phyloP scores from a whole-genome alignment of 2,113 vertebrate genomes.

The Vulpes lagopus region DNA sequence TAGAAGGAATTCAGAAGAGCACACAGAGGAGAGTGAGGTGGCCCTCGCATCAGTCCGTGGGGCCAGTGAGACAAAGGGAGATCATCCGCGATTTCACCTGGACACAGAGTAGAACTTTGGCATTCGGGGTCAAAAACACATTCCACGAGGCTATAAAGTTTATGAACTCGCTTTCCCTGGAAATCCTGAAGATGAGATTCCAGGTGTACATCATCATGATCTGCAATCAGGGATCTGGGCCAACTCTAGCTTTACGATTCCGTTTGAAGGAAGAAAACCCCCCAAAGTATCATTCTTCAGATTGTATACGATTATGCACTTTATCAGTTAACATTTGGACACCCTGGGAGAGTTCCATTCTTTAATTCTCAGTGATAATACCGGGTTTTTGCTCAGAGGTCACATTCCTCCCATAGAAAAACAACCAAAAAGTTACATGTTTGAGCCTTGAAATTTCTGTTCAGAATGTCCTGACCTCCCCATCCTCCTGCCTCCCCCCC shows the following conservation, averaged over 20 bases:
- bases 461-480: neutral
- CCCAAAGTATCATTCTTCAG: neutral
- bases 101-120: neutral
- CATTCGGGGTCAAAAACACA: neutral
- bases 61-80: neutral
- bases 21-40: no score
- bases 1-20: neutral
- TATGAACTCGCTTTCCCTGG: neutral
- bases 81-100: neutral
- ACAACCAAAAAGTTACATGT: neutral
- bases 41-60: rapidly evolving
- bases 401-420: neutral
- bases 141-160: neutral
- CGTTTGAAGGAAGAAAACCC: neutral
- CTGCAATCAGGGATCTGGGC: neutral
- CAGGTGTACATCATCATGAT: neutral
- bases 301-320: neutral
- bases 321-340: neutral
- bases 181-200: neutral
- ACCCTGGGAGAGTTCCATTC: neutral
- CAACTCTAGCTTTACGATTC: neutral
- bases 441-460: constrained; percentile 30
- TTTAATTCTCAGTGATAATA: neutral
- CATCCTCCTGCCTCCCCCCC: no score
- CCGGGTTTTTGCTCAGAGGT: neutral